Conservation (phyloP, 2,113 vertebrate genomes). For the Neolamprologus longior region DNA sequence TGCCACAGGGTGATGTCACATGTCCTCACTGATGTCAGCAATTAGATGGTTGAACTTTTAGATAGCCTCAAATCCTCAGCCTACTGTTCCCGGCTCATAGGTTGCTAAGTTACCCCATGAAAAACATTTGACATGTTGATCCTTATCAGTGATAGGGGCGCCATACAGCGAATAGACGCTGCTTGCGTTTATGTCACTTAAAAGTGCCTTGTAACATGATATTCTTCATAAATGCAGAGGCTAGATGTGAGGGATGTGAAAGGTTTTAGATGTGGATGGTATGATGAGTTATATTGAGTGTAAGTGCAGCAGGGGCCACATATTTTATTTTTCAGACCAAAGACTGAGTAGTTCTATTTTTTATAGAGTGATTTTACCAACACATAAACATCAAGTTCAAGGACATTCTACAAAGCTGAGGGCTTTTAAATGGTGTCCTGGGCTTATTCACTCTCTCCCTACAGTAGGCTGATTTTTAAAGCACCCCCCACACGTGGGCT, state of each 20-base stretch:
- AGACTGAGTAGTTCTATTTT: neutral
- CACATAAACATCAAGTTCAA: neutral
- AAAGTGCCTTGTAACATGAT: neutral
- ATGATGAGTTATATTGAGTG: neutral
- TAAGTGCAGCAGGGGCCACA: neutral
- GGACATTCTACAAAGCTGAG: neutral
- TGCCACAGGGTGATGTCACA: slow-evolving; percentile 51
- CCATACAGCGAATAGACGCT: neutral
- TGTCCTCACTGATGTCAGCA: slow-evolving; percentile 53
- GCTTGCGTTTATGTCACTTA: neutral
- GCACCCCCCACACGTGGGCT: neutral
- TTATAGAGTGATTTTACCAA: neutral
- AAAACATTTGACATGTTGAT: slow-evolving; percentile 44
- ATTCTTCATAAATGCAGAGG: neutral
- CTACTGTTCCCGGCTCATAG: neutral
- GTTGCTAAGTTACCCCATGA: slow-evolving; percentile 36
- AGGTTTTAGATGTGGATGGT: neutral
- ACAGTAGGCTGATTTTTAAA: neutral
- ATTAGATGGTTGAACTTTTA: slow-evolving; percentile 17
- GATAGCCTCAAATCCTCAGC: neutral
- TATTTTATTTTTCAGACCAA: neutral
- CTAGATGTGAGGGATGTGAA: neutral
- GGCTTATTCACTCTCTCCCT: neutral
- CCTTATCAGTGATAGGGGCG: slow-evolving; percentile 26
- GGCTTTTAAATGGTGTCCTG: neutral